Base-by-base conservation (phyloP, 2,888 invertebrate species). In the Sthenelais limicola region DNA sequence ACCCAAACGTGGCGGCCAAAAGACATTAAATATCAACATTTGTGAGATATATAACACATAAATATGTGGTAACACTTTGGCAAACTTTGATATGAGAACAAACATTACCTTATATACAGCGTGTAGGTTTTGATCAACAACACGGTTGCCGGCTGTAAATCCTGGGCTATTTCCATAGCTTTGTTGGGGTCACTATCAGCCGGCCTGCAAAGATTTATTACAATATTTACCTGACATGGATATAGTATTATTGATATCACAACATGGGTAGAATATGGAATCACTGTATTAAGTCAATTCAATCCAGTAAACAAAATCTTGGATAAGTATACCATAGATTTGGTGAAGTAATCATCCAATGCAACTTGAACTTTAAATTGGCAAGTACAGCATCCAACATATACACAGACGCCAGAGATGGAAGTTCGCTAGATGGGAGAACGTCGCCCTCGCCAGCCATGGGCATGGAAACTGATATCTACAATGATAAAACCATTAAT, bases 371-470 rank as follows among this genome's bases (percentile, higher is more conserved):
- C 90, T 83, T 94, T n/a, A n/a, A n/a, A n/a, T n/a, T 92, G 18
- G 93, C 93, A 43, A 94, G 88, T 0, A 94, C 91, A 0, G 93
- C 91, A 84, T 94, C 94, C 80, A 94, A 90, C 18, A 94, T 90
- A 80, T 93, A 92, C 47, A 94, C 90, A 76, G 93, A 93, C 85
- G 92, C 90, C 0, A 94, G 89, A 1, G 92, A 92, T 0, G 94
- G 94, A 35, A 91, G 82, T 30, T 82, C 80, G 28, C 77, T 73
- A 12, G 75, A 38, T 4, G 81, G 77, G 35, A 84, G 68, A 12
- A 84, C 78, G 56, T 83, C 82, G 58, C 77, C 79, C 38, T 78
- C 78, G 7, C 71, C 76, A 3, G 80, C 76, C 72, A 80, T 51
- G 4, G 84, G 83, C 68, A 84, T 76, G 18, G 62, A 62, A 21